These are phyloP conservation scores for Drosophila nebulosa DNA, from an alignment of 1,140 invertebrate species.

Conservation along the genomic window DNA sequence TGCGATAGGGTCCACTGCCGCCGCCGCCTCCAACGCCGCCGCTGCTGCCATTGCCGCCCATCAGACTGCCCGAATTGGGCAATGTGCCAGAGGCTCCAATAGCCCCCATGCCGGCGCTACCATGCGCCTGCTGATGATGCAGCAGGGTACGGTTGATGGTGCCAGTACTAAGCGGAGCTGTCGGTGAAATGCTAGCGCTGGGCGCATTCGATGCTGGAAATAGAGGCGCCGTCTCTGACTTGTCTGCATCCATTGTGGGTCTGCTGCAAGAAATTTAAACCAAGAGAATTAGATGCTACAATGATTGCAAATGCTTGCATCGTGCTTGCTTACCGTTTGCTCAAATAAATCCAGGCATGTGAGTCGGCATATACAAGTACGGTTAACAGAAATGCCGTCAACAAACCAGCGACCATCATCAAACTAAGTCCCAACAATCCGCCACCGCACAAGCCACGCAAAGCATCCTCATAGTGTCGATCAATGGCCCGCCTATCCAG, in stretches of 20 bases:
- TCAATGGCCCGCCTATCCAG: conserved; percentile 87
- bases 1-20: conserved; percentile 54
- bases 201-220: conserved; percentile 77
- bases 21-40: conserved; percentile 21
- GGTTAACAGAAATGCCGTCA: conserved; percentile 90
- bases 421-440: conserved; percentile 88
- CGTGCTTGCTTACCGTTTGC: conserved; percentile 83
- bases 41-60: conserved; percentile 27
- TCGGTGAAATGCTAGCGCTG: conserved; percentile 75
- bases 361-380: conserved; percentile 96
- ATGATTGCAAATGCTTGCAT: not conserved
- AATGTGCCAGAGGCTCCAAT: conserved; percentile 44
- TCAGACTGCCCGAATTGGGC: conserved; percentile 39
- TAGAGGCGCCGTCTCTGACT: conserved; percentile 73
- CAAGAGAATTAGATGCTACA: too few species aligned
- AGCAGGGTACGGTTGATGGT: conserved; percentile 79
- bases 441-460: conserved; percentile 87
- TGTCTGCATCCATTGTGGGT: conserved; percentile 69
- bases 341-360: conserved; percentile 98
- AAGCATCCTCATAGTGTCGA: conserved; percentile 86
- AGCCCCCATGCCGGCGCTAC: conserved; percentile 26
- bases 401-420: conserved; percentile 88
- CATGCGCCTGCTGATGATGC: conserved; percentile 76
- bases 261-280: conserved; percentile 11
- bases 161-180: conserved; percentile 68